These are phyloP conservation scores for Umimayanthus chanpuru DNA, from an alignment of 92 coral and sea anemone genomes.

Conservation along the genomic window DNA sequence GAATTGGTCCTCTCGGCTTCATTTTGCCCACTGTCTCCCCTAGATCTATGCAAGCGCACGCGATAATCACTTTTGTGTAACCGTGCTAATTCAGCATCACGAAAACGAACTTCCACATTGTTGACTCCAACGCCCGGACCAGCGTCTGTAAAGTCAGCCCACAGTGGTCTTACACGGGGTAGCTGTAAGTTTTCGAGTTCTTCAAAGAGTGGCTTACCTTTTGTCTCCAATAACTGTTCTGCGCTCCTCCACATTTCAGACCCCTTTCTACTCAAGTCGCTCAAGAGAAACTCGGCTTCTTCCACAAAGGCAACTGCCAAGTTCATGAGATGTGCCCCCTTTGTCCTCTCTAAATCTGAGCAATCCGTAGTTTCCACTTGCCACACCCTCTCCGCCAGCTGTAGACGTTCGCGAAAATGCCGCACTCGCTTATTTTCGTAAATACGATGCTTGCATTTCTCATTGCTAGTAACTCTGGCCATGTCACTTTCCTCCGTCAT, in stretches of 20 bases:
- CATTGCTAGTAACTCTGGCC: constrained; percentile 6
- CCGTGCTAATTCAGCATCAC: constrained; percentile 42
- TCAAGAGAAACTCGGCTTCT: too few species aligned
- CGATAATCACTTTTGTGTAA: constrained; percentile 33
- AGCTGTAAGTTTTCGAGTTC: constrained; percentile 6
- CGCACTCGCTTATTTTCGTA: not conserved
- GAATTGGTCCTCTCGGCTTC: too few species aligned
- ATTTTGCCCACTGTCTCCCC: too few species aligned
- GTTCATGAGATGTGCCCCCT: too few species aligned
- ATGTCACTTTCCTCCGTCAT: constrained; percentile 43
- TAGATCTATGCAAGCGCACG: not conserved
- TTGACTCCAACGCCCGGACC: constrained; percentile 40
- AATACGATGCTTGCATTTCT: not conserved
- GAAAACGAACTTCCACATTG: constrained; percentile 22
- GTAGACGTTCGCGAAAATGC: too few species aligned
- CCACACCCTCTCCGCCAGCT: too few species aligned
- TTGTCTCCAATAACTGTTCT: too few species aligned
- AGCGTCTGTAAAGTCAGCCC: constrained; percentile 45
- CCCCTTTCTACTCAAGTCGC: too few species aligned
- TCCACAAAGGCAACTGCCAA: too few species aligned
- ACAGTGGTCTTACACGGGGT: constrained; percentile 20
- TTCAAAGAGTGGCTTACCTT: not conserved
- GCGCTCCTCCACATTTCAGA: too few species aligned
- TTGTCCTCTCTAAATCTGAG: too few species aligned
- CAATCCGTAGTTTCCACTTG: too few species aligned